Evolutionary conservation across 2,113 vertebrate species (phyloP).

Genomic region (Prolemur simus): DNA sequence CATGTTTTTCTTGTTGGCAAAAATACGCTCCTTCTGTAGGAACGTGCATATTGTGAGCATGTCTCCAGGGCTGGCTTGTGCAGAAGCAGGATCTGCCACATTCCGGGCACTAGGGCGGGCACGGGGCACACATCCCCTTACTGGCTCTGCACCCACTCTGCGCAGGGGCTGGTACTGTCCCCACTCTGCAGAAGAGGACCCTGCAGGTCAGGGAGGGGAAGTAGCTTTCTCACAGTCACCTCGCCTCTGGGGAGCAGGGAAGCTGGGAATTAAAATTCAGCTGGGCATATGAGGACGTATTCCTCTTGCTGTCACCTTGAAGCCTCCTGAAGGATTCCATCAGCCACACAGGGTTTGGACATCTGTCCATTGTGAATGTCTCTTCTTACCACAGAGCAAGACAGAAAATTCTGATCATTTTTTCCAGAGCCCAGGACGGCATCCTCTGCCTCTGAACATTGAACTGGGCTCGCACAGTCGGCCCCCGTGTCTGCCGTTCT

Average conservation of each 20-base stretch:
- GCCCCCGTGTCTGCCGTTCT: not conserved
- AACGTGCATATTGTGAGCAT: not conserved
- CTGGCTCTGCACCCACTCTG: too few relatives aligned
- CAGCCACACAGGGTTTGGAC: not conserved
- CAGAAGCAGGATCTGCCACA: rapidly evolving
- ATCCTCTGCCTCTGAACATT: not conserved
- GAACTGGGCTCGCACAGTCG: not conserved
- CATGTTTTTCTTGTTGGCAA: not conserved
- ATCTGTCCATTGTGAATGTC: not conserved
- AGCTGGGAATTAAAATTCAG: not conserved
- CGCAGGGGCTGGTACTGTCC: not conserved
- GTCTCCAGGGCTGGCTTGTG: not conserved
- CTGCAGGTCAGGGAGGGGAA: not conserved
- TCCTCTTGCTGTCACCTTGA: not conserved
- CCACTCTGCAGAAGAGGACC: not conserved
- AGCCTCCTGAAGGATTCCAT: not conserved
- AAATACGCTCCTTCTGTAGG: not conserved
- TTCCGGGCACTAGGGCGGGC: rapidly evolving
- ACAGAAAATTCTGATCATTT: not conserved
- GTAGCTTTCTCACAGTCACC: not conserved
- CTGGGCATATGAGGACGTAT: rapidly evolving
- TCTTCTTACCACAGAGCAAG: not conserved
- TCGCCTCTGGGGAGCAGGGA: rapidly evolving
- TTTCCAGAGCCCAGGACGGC: not conserved
- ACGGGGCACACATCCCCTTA: rapidly evolving